These are phyloP conservation scores for Agapostemon virescens DNA, from an alignment of 2,888 invertebrate species.

Conservation along the genomic window DNA sequence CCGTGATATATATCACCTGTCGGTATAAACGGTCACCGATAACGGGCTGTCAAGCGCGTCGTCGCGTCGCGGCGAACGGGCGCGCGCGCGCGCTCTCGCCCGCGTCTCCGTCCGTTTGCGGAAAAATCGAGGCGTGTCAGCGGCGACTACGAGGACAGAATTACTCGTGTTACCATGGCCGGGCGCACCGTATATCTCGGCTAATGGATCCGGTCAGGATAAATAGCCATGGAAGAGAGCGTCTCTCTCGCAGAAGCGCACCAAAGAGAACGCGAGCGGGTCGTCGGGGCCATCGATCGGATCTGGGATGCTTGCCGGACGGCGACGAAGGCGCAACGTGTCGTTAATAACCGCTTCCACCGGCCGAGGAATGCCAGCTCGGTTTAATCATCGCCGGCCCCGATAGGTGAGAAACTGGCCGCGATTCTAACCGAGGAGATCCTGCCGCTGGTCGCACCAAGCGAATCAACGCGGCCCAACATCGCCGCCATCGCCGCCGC, in stretches of 20 bases:
- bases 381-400: conserved; percentile 61
- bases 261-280: conserved; percentile 9
- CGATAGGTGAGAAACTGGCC: conserved; percentile 54
- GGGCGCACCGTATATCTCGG: conserved; percentile 49
- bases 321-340: conserved; percentile 58
- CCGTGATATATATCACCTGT: conserved; percentile 43
- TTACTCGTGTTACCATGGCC: conserved; percentile 60
- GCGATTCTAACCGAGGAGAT: conserved; percentile 34
- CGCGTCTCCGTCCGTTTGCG: conserved; percentile 12
- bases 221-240: conserved; percentile 54
- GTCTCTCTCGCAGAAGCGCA: conserved; percentile 37
- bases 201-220: conserved; percentile 67
- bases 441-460: conserved; percentile 19
- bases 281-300: conserved; percentile 58
- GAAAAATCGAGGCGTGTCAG: conserved; percentile 46
- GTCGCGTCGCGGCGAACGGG: neutral
- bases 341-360: conserved; percentile 67
- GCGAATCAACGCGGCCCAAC: conserved; percentile 5
- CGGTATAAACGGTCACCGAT: conserved; percentile 48
- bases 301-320: conserved; percentile 49
- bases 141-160: conserved; percentile 47
- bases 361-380: conserved; percentile 58
- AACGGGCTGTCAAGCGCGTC: conserved; percentile 34
- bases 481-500: neutral
- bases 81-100: conserved; percentile 4